phyloP scores from a whole-genome alignment of 1,140 invertebrate genomes.

The Pinna nobilis region DNA sequence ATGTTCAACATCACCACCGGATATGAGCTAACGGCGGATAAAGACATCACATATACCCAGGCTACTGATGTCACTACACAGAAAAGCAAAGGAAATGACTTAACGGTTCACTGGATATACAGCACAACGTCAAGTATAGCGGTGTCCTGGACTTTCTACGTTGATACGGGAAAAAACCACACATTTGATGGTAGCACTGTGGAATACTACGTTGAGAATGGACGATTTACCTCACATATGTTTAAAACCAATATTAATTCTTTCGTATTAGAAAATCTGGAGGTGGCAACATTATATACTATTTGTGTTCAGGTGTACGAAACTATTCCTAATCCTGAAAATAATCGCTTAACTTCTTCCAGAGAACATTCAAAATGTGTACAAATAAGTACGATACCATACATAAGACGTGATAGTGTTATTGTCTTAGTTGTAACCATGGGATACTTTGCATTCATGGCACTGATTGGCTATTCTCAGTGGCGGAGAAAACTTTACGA shows the following conservation, averaged over 20 bases:
- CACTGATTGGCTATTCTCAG: constrained; percentile 20
- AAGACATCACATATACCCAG: not conserved
- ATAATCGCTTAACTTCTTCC: not conserved
- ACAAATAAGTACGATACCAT: constrained; percentile 23
- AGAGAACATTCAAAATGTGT: constrained; percentile 12
- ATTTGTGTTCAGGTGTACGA: not conserved
- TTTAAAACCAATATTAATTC: not conserved
- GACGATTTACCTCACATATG: constrained; percentile 11
- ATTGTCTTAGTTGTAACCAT: constrained; percentile 23
- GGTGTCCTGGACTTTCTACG: constrained; percentile 12
- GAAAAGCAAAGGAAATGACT: not conserved
- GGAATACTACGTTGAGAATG: constrained; percentile 11
- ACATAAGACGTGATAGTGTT: constrained; percentile 29
- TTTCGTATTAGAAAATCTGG: constrained; percentile 12
- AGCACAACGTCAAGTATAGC: constrained; percentile 21
- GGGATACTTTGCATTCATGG: constrained; percentile 23
- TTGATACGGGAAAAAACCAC: too few species aligned
- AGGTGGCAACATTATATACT: constrained; percentile 8
- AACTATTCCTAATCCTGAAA: not conserved
- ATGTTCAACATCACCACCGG: not conserved
- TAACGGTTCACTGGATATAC: constrained; percentile 9
- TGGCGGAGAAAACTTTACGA: constrained; percentile 6
- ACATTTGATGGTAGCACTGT: not conserved
- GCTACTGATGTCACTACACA: not conserved
- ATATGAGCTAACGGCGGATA: not conserved